Percentiles rank a stretch among this genome's conserved stretches.
Evolutionary conservation across 2,113 vertebrate species (phyloP).

Genomic region (Eretmochelys imbricata): DNA sequence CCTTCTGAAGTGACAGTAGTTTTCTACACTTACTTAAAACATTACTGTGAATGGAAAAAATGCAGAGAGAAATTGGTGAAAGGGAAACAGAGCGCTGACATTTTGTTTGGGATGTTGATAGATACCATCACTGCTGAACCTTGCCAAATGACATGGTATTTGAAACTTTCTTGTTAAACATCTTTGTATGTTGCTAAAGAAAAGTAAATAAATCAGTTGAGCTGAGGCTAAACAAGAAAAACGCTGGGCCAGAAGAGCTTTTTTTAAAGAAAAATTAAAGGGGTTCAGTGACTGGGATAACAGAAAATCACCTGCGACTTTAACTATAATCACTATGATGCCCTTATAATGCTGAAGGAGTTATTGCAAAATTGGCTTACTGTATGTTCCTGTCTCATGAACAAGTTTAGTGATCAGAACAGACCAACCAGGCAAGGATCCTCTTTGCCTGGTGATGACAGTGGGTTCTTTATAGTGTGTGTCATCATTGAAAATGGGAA

Average conservation of each 20-base stretch:
- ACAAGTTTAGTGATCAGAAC: slow-evolving; percentile 27
- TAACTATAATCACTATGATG: neutral
- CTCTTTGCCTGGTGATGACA: slow-evolving; percentile 31
- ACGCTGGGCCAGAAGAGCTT: neutral
- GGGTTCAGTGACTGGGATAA: rapidly evolving
- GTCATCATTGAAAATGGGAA: slow-evolving; percentile 32
- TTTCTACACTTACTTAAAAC: neutral
- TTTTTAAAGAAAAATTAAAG: neutral
- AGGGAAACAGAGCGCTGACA: neutral
- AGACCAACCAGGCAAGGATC: neutral
- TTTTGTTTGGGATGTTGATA: neutral
- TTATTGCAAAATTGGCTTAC: neutral
- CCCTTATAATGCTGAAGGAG: neutral
- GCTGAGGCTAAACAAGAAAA: neutral
- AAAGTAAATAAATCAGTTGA: neutral
- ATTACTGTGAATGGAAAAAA: neutral
- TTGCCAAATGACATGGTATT: neutral
- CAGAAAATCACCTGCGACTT: neutral
- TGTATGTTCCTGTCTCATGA: slow-evolving; percentile 13
- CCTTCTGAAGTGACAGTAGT: neutral
- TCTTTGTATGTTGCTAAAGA: neutral
- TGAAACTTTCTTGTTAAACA: neutral
- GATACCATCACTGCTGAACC: neutral
- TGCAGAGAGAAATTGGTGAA: neutral
- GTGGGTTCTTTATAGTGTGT: neutral